Conservation (phyloP, 2,113 vertebrate genomes). For the Setophaga kirtlandii region DNA sequence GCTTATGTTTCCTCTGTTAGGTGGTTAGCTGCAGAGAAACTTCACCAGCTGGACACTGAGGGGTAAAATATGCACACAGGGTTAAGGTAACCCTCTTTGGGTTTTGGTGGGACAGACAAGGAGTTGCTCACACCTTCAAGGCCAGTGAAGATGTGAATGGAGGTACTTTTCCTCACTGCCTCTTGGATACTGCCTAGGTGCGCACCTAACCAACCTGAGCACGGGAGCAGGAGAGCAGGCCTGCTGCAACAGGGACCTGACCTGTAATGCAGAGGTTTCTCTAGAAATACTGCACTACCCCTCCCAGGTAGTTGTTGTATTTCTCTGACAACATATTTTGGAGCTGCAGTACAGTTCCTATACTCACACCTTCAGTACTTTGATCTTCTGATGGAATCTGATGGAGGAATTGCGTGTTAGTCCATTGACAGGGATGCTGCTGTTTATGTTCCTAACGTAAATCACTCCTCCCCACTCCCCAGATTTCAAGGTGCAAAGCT, state of each 20-base stretch:
- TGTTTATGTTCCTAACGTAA: not conserved
- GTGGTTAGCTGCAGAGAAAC: not conserved
- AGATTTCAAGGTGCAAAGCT: not conserved
- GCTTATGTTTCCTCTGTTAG: not conserved
- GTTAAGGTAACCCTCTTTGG: not conserved
- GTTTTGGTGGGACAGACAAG: fast-evolving
- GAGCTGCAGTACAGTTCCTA: not conserved
- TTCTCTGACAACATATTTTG: not conserved
- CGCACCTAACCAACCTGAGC: not conserved
- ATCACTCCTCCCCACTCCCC: not conserved
- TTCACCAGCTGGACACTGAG: not conserved
- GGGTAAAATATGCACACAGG: not conserved
- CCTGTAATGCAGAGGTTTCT: not conserved
- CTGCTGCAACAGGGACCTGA: not conserved
- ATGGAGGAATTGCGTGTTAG: not conserved
- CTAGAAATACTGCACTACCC: not conserved
- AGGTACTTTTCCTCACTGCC: not conserved
- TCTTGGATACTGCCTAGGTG: not conserved
- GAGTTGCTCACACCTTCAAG: not conserved
- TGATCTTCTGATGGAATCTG: not conserved
- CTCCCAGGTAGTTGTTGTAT: not conserved
- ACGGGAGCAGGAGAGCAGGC: not conserved
- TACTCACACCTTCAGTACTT: not conserved
- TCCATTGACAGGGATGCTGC: not conserved
- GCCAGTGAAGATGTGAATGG: fast-evolving